These are phyloP conservation scores for Spizella passerina DNA, from an alignment of 2,797 vertebrate genomes.

Conservation along the genomic window DNA sequence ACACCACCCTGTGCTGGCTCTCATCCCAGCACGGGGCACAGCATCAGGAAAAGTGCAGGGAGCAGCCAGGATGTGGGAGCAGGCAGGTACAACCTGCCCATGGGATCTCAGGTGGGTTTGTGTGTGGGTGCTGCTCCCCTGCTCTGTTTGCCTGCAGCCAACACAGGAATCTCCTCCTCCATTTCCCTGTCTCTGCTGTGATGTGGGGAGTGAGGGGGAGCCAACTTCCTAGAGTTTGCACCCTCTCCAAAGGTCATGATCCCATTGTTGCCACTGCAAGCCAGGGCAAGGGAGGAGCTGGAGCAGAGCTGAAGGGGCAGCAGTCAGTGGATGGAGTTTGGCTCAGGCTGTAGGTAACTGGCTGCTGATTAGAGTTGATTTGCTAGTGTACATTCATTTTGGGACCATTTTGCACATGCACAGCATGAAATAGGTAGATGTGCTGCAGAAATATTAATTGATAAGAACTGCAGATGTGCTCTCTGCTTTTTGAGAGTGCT, in stretches of 20 bases:
- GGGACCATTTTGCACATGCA: neutral
- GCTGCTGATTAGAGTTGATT: neutral
- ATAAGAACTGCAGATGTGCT: neutral
- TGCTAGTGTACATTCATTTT: neutral
- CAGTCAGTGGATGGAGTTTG: neutral
- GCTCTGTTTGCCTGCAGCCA: neutral
- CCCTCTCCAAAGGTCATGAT: neutral
- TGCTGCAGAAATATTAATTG: neutral
- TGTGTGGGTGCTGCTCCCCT: accelerated
- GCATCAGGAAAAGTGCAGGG: neutral
- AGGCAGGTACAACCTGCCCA: accelerated
- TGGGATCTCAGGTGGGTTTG: neutral
- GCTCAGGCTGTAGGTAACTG: neutral
- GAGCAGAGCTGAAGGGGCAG: neutral
- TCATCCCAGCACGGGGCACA: accelerated
- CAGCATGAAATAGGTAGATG: neutral
- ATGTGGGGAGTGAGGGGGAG: neutral
- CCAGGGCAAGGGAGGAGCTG: neutral
- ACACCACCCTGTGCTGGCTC: neutral
- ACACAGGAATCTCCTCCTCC: neutral
- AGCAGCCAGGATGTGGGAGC: neutral
- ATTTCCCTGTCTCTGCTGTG: neutral
- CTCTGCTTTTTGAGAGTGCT: neutral
- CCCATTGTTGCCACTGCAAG: neutral
- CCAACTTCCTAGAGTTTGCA: neutral